A percentile compares a stretch with the other conserved stretches of the same genome.
Evolutionary conservation across 1,140 invertebrate species (phyloP).

Genomic region (Bactericera cockerelli): DNA sequence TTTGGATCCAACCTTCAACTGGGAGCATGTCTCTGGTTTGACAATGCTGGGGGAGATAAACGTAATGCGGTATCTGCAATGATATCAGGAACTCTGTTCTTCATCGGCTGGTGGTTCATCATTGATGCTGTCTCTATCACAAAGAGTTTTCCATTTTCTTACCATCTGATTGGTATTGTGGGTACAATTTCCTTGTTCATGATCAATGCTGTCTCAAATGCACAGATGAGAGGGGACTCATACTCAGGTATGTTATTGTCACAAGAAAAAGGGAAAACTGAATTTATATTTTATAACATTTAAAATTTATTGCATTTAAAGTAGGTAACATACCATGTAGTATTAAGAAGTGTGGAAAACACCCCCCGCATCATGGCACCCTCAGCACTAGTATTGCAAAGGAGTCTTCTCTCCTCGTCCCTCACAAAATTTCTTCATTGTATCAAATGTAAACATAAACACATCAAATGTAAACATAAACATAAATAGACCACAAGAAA

Average conservation of each 20-base stretch:
- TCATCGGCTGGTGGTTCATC: slow-evolving; percentile 92
- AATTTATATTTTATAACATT: no score
- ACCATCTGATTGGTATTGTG: slow-evolving; percentile 87
- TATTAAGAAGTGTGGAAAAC: no score
- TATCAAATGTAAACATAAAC: no score
- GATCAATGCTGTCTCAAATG: slow-evolving; percentile 93
- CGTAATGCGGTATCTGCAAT: slow-evolving; percentile 72
- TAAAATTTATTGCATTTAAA: no score
- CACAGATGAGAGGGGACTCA: slow-evolving; percentile 73
- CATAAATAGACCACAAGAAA: no score
- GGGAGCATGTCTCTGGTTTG: slow-evolving; percentile 42
- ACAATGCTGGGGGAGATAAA: slow-evolving; percentile 40
- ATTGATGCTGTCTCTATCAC: slow-evolving; percentile 78
- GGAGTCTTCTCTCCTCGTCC: no score
- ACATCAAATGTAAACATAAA: no score
- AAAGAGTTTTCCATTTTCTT: slow-evolving; percentile 33
- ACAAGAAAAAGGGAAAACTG: no score
- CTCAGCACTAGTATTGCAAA: no score
- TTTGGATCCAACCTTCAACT: slow-evolving; percentile 31
- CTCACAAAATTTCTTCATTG: no score
- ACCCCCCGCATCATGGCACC: no score
- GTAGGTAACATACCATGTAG: no score
- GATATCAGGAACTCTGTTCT: slow-evolving; percentile 77
- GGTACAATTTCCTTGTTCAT: slow-evolving; percentile 88
- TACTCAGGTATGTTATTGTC: slow-evolving; percentile 36